Conservation (phyloP, 2,888 invertebrate species). For the Lycia hirtaria region DNA sequence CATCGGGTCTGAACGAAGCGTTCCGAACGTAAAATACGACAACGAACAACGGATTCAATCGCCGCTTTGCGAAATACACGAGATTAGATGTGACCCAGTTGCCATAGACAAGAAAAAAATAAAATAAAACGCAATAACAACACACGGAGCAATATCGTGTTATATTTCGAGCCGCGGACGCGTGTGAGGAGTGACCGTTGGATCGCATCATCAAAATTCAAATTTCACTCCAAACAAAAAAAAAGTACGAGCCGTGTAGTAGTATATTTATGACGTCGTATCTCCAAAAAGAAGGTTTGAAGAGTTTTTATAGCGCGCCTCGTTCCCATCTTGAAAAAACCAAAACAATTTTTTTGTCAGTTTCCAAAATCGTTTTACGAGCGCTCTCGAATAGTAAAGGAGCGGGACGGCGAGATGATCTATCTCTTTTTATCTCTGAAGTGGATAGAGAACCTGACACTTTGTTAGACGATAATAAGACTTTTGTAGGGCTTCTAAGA, state of each 20-base stretch:
- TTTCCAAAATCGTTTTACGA: slow-evolving; percentile 79
- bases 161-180: slow-evolving; percentile 47
- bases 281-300: slow-evolving; percentile 68
- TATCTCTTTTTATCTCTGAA: slow-evolving; percentile 54
- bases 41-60: slow-evolving; percentile 30
- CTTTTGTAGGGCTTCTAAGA: slow-evolving; percentile 73
- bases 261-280: slow-evolving; percentile 78
- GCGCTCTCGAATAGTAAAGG: slow-evolving; percentile 77
- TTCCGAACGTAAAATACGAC: slow-evolving; percentile 11
- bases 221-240: slow-evolving; percentile 59
- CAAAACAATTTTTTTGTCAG: slow-evolving; percentile 81
- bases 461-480: slow-evolving; percentile 58
- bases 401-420: slow-evolving; percentile 53
- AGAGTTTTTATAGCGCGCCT: slow-evolving; percentile 53
- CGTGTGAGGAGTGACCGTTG: slow-evolving; percentile 61
- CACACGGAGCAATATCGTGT: slow-evolving; percentile 39
- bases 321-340: slow-evolving; percentile 70
- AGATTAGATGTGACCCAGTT: slow-evolving; percentile 72
- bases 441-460: slow-evolving; percentile 69
- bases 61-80: slow-evolving; percentile 57
- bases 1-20: slow-evolving; percentile 43
- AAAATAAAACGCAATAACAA: slow-evolving; percentile 64
- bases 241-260: slow-evolving; percentile 65
- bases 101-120: slow-evolving; percentile 64
- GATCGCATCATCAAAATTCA: slow-evolving; percentile 64